These are phyloP conservation scores for Pterois miles DNA, from an alignment of 2,797 vertebrate species.

Conservation along the genomic window DNA sequence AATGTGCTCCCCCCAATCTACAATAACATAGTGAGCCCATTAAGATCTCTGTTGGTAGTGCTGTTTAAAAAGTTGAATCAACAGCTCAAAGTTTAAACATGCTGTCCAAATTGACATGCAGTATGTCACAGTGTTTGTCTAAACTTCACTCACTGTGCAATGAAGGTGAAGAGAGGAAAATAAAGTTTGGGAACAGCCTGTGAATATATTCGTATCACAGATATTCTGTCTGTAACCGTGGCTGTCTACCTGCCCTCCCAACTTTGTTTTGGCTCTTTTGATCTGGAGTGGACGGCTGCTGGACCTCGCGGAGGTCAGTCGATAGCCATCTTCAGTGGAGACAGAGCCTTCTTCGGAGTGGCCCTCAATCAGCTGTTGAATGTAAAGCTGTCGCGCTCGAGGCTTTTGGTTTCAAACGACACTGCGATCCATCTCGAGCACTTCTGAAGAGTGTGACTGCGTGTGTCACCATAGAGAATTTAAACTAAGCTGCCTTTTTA, in stretches of 20 bases:
- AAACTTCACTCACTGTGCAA: neutral
- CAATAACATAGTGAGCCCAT: neutral
- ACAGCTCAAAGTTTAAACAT: neutral
- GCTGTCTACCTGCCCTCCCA: constrained; percentile 13
- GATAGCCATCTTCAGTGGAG: constrained; percentile 36
- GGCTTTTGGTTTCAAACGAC: constrained; percentile 35
- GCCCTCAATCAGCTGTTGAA: constrained; percentile 42
- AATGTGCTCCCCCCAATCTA: neutral
- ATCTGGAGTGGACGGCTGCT: constrained; percentile 23
- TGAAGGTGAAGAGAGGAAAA: neutral
- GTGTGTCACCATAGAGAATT: constrained; percentile 22
- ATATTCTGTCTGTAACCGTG: neutral
- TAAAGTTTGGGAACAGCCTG: neutral
- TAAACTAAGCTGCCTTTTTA: constrained; percentile 26
- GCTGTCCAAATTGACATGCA: neutral
- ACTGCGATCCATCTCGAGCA: constrained; percentile 21
- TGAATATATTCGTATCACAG: constrained; percentile 39
- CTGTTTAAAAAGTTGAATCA: neutral
- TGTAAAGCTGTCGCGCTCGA: constrained; percentile 26
- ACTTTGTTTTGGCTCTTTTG: constrained; percentile 36
- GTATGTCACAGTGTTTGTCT: neutral
- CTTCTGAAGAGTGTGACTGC: constrained; percentile 37
- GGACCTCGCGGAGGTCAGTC: constrained; percentile 30
- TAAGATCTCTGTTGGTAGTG: neutral
- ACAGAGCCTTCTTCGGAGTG: constrained; percentile 22